A percentile compares a stretch with the other conserved stretches of the same genome.
phyloP scores from a whole-genome alignment of 2,113 vertebrate species.

The Syrmaticus mikado region DNA sequence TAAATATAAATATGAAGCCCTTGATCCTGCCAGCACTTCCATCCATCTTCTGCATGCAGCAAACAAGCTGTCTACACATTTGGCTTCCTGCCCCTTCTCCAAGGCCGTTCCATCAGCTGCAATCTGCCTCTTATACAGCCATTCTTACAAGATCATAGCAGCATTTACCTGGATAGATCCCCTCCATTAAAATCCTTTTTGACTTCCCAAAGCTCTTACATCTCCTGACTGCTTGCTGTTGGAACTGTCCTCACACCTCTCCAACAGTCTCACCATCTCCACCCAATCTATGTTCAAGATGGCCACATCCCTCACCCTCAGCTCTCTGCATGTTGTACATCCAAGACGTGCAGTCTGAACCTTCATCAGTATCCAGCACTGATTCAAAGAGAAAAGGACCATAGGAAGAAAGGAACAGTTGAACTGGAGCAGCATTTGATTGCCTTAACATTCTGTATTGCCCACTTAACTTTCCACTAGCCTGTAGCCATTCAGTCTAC shows the following conservation, averaged over 20 bases:
- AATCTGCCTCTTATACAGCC: not conserved
- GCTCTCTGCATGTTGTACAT: not conserved
- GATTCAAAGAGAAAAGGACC: not conserved
- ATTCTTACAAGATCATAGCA: not conserved
- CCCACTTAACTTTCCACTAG: not conserved
- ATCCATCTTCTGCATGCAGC: not conserved
- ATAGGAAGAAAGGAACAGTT: not conserved
- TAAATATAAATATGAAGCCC: not conserved
- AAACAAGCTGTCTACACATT: not conserved
- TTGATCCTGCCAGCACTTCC: not conserved
- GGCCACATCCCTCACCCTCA: not conserved
- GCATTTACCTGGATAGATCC: not conserved
- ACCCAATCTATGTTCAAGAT: not conserved
- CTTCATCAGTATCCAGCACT: not conserved
- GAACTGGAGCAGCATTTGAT: not conserved
- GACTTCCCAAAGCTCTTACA: not conserved
- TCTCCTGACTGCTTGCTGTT: rapidly evolving
- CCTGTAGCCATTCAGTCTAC: not conserved
- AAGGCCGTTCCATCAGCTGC: not conserved
- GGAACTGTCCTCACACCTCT: not conserved
- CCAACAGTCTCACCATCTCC: not conserved
- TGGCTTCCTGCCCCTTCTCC: not conserved
- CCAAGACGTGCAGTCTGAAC: not conserved
- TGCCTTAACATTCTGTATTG: not conserved
- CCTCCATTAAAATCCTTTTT: not conserved